Base-by-base conservation (phyloP, 2,113 vertebrate species). In the Talpa occidentalis region DNA sequence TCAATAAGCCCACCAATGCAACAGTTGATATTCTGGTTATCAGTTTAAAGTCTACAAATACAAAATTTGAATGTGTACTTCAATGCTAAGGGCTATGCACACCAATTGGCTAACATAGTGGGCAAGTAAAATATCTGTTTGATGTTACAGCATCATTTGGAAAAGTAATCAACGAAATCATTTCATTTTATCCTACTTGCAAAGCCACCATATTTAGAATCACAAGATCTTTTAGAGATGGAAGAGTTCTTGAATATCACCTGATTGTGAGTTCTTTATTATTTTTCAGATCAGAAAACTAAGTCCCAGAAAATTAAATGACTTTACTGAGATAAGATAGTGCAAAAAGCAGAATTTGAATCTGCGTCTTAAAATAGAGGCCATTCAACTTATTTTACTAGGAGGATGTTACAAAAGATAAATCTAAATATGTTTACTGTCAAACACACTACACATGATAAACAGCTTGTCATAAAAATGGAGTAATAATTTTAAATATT, bases 161-260 rank as follows among this genome's bases (percentile, higher is more conserved):
- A 44, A 84, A 2, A 85, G 67, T 84, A 79, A 88, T 28, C 92
- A 49, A 76, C 56, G 52, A 92, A 92, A 74, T 66, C 10, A 92
- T 37, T 94, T 81, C 22, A 67, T 88, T 81, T 94, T 95, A 78
- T 49, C n/a, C 9, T 78, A 66, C 9, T 73, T 70, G 28, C 5
- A 95, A 93, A 94, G n/a, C 44, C 6, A 87, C 44, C 83, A 4
- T 88, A 79, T 82, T 90, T 24, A 70, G 49, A 96, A 11, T 69
- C 56, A 94, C 4, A 92, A 44, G 77, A 78, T 79, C 40, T 86
- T 91, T 92, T 80, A 90, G 49, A 72, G 52, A 12, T 88, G 12
- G 2, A 64, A 83, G 9, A 69, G 60, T 81, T 92, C 21, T 59
- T 82, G 19, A n/a, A 92, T 82, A 93, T 69, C 81, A 81, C 24